Conservation (phyloP, 2,797 vertebrate genomes). For the Threskiornis aethiopicus region DNA sequence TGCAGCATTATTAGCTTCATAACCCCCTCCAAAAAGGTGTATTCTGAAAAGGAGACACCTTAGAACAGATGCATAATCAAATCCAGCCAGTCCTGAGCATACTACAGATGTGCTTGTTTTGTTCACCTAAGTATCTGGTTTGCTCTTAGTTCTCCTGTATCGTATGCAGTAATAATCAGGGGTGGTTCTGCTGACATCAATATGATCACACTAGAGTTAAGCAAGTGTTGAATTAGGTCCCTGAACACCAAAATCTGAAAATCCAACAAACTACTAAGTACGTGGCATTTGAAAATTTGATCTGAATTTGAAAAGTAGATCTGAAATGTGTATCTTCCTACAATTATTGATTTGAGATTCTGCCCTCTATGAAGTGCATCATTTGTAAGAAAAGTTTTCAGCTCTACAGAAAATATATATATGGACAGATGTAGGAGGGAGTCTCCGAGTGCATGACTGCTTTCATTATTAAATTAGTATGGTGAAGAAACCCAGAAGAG, state of each 20-base stretch:
- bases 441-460: neutral
- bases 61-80: neutral
- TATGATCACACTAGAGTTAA: neutral
- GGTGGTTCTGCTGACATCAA: neutral
- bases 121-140: neutral
- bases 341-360: neutral
- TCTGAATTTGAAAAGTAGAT: neutral
- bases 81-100: neutral
- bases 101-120: neutral
- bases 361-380: neutral
- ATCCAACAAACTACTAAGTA: neutral
- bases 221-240: neutral
- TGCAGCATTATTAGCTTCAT: neutral
- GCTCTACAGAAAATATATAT: neutral
- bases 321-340: neutral
- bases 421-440: neutral
- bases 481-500: neutral
- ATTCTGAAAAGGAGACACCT: neutral
- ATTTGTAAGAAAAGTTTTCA: neutral
- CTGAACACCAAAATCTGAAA: neutral
- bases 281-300: neutral
- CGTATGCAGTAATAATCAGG: neutral
- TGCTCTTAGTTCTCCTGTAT: neutral
- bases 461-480: neutral
- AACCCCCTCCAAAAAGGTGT: neutral